A percentile compares a stretch with the other conserved stretches of the same genome.
Evolutionary conservation across 2,113 vertebrate genomes (phyloP).

Genomic region (Phylloscopus trochiloides): DNA sequence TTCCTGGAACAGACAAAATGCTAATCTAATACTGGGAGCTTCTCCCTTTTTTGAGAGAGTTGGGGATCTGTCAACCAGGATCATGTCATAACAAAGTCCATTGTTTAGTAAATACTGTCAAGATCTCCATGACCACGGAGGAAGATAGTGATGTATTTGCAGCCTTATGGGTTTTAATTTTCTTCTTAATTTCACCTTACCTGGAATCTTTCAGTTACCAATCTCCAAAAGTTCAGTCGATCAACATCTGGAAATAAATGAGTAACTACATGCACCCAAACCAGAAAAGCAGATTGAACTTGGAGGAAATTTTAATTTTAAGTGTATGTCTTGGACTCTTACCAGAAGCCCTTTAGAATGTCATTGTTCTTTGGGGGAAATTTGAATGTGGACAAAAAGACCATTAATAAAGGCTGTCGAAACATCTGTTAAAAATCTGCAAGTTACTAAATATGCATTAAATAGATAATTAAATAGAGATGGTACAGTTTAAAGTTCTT

Average conservation of each 20-base stretch:
- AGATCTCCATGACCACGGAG: neutral
- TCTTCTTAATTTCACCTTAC: neutral
- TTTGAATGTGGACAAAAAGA: constrained; percentile 53
- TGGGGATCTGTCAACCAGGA: neutral
- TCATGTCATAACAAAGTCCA: neutral
- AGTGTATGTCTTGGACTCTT: constrained; percentile 48
- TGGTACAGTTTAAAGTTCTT: constrained; percentile 14
- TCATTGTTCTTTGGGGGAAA: constrained; percentile 50
- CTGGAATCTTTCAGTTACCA: neutral
- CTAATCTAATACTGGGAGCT: neutral
- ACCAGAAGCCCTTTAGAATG: constrained; percentile 45
- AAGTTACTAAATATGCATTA: constrained; percentile 55
- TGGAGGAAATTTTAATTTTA: constrained; percentile 31
- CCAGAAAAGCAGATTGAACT: constrained; percentile 6
- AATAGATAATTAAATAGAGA: constrained; percentile 27
- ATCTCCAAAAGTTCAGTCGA: neutral
- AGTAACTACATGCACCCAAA: constrained; percentile 10
- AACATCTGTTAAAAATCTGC: constrained; percentile 57
- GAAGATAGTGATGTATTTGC: neutral
- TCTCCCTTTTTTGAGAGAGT: neutral
- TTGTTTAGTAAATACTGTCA: neutral
- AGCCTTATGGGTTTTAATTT: neutral
- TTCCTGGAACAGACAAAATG: neutral
- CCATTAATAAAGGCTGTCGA: constrained; percentile 40
- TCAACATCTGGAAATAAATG: neutral